Evolutionary conservation across 2,113 vertebrate genomes (phyloP), one percentile per base, ranked within the genome.

Genomic region (Oophaga pumilio): DNA sequence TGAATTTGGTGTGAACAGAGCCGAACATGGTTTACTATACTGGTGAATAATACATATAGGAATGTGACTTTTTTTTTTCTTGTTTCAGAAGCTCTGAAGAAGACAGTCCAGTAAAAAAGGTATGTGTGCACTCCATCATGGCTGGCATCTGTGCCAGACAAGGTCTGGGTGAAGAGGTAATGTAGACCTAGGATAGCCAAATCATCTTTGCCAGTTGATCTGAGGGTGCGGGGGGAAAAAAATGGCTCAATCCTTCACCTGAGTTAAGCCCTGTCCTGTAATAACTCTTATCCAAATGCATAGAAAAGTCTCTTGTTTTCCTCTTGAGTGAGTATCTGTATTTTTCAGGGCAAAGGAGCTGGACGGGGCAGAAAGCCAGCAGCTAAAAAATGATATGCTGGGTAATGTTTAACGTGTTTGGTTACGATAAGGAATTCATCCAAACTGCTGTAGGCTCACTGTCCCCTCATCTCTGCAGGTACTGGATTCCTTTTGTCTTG

Each of bases 281-380:
- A 1, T 43, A 43, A 2, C 0, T 0, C 33, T 43, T 43, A 43
- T 43, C 33, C 33, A 64, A 64, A 22, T 64, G 60, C 60, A 2
- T 22, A 43, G 33, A 2, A 6, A 62, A 20, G 5, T 6, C 9
- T 6, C 9, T 62, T 20, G 17, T 62, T 22, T 62, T 20, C 64
- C 66, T 68, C 22, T 52, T 76, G 43, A 76, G 22, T 50, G 22
- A 52, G 1, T 7, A 6, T 26, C 5, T 12, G 28, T 76, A 1
- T 77, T 15, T 69, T 52, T 60, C 56, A 92, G 92, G 91, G 79
- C 0, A 68, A 66, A 26, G 90, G 85, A 15, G 14, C 22, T 0
- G 2, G 50, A 11, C n/a, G 50, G 60, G 76, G 62, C 7, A 90
- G 8, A 68, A 91, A 89, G 14, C 5, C 22, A 1, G 59, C 64